These are phyloP conservation scores for Oreochromis aureus DNA, from an alignment of 2,113 vertebrate species.

Conservation along the genomic window DNA sequence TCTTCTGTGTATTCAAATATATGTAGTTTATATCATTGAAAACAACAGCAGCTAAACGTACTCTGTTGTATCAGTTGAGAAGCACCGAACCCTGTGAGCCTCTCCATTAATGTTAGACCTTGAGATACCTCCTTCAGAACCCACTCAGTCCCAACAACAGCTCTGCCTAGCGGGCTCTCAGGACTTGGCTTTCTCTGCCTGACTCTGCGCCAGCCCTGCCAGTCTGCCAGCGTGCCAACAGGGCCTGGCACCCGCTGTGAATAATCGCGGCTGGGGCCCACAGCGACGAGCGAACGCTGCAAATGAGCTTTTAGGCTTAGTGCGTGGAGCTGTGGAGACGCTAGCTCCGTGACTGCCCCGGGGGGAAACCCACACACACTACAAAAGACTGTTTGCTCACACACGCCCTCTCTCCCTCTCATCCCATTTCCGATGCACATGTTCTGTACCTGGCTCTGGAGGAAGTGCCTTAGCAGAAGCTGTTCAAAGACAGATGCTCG, in stretches of 20 bases:
- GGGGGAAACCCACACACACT: constrained; percentile 51
- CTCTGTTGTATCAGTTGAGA: not conserved
- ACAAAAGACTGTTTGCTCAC: constrained; percentile 59
- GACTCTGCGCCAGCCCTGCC: constrained; percentile 27
- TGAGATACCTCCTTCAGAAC: constrained; percentile 36
- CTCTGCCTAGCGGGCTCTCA: constrained; percentile 44
- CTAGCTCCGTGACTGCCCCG: constrained; percentile 35
- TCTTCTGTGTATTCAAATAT: not conserved
- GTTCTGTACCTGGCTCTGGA: constrained; percentile 47
- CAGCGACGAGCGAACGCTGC: constrained; percentile 33
- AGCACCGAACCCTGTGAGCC: not conserved
- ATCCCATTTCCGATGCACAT: constrained; percentile 54
- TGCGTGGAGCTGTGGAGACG: constrained; percentile 39
- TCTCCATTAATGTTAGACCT: constrained; percentile 31
- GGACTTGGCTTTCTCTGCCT: constrained; percentile 37
- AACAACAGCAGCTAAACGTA: not conserved
- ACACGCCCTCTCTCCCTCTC: constrained; percentile 25
- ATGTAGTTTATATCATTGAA: not conserved
- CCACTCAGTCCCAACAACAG: constrained; percentile 52
- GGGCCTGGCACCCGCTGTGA: constrained; percentile 56
- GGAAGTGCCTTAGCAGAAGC: constrained; percentile 49
- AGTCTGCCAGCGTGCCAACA: constrained; percentile 41
- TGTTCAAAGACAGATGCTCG: constrained; percentile 50
- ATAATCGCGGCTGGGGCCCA: constrained; percentile 56
- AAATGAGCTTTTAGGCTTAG: constrained; percentile 67